A percentile compares a stretch with the other conserved stretches of the same genome.
These are phyloP conservation scores for Sinocyclocheilus anshuiensis DNA, from an alignment of 2,113 vertebrate genomes.

Conservation along the genomic window DNA sequence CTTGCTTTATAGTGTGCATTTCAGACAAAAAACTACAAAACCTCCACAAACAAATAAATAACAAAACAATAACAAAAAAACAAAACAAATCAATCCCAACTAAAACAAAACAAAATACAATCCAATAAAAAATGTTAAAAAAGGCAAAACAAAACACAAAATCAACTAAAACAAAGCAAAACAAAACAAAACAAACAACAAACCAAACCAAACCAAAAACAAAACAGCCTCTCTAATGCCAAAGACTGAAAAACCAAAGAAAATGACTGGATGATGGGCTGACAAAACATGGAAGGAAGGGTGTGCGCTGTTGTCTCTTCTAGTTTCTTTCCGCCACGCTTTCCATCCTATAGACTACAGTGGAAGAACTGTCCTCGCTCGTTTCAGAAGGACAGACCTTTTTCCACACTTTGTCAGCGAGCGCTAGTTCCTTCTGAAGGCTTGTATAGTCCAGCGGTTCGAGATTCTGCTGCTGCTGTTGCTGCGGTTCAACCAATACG, in stretches of 20 bases:
- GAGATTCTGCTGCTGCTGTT: slow-evolving; percentile 81
- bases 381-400: slow-evolving; percentile 90
- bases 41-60: neutral
- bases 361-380: slow-evolving; percentile 92
- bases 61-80: no score
- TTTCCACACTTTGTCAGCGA: slow-evolving; percentile 95
- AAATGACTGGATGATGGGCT: neutral
- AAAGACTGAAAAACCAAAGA: neutral
- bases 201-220: no score
- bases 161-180: no score
- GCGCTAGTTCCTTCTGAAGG: slow-evolving; percentile 94
- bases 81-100: no score
- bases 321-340: slow-evolving; percentile 78
- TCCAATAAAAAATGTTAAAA: neutral
- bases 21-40: neutral
- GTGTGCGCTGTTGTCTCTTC: neutral
- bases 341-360: slow-evolving; percentile 97
- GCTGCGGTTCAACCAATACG: slow-evolving; percentile 32
- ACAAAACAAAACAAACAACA: no score
- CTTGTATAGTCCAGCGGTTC: slow-evolving; percentile 97
- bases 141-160: neutral
- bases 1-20: neutral
- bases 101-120: neutral
- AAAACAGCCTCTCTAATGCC: neutral
- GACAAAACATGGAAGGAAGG: neutral